phyloP scores from a whole-genome alignment of 35 echinoderm and acorn worm genomes.

The Holothuria glaberrima region DNA sequence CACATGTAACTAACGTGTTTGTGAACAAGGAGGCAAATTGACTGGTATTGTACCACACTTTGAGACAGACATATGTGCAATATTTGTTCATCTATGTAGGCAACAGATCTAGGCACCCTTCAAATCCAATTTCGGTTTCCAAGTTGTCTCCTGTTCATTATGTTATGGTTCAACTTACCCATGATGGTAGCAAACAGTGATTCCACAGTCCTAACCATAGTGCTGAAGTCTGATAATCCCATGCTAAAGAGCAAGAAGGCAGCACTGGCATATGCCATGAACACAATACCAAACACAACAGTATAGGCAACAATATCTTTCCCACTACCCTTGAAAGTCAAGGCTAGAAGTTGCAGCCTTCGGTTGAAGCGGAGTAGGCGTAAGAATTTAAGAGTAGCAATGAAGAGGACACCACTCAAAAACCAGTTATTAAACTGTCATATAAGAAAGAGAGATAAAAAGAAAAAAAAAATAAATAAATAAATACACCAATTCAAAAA shows the following conservation, averaged over 20 bases:
- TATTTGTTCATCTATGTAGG: too few species aligned
- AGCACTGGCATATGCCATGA: constrained; percentile 69
- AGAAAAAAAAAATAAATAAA: too few species aligned
- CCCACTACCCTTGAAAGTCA: constrained; percentile 64
- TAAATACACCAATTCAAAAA: too few species aligned
- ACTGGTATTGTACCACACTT: too few species aligned
- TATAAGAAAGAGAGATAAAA: not conserved
- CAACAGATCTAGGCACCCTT: too few species aligned
- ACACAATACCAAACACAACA: constrained; percentile 89
- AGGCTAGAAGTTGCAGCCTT: constrained; percentile 76
- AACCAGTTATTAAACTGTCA: constrained; percentile 74
- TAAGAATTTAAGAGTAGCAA: constrained; percentile 88
- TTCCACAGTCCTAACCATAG: constrained; percentile 77
- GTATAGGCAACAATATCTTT: constrained; percentile 78
- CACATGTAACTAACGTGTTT: too few species aligned
- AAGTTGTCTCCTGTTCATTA: too few species aligned
- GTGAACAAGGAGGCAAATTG: too few species aligned
- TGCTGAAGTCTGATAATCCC: constrained; percentile 67
- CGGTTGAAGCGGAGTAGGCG: constrained; percentile 86
- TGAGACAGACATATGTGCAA: too few species aligned
- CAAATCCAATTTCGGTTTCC: too few species aligned
- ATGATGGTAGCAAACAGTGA: constrained; percentile 92
- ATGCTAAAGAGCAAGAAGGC: constrained; percentile 74
- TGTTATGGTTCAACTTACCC: constrained; percentile 66
- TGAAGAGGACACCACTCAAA: constrained; percentile 74